Base-by-base conservation (phyloP, 1,140 invertebrate species). In the Coenobita brevimanus region DNA sequence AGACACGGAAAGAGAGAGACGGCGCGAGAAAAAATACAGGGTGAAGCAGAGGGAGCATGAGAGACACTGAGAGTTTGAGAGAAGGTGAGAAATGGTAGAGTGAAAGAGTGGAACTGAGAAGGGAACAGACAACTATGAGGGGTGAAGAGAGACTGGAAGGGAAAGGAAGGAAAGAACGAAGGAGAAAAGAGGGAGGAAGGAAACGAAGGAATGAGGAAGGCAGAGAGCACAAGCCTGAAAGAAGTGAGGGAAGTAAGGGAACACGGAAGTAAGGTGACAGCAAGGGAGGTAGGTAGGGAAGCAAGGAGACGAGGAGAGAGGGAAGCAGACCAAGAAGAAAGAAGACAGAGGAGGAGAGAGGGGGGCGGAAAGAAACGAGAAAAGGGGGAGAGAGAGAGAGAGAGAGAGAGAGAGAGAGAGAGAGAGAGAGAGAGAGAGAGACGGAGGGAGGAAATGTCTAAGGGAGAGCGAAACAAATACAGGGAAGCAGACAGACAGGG, bases 361-460 rank as follows among this genome's bases (percentile, higher is more conserved):
- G 3, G 78, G 24, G 24, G 43, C 13, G 43, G 15, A 50, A 46
- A 33, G 27, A 30, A 3, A 33, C 6, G 24, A 17, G 13, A 1
- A 27, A 21, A 62, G 30, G 60, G 71, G 33, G 60, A 46, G 60
- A 76, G 41, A 76, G 13, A 36, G 33, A 50, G 73, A 76, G 73
- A 76, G 73, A 80, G 33, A 43, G 38, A 76, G 33, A 38, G 54
- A 27, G 33, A 38, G 30, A 43, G 4, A 21, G 38, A 27, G 6
- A 24, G 27, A 24, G 71, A 13, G 30, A n/a, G 21, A 24, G 71
- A 38, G 17, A 38, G 27, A 21, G n/a, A n/a, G n/a, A n/a, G n/a
- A n/a, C n/a, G n/a, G 27, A 33, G 78, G 36, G 33, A 17, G 46
- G 6, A 17, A 50, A 50, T 8, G 46, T 8, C 6, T 8, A 17